A percentile compares a stretch with the other conserved stretches of the same genome.
Conservation (phyloP, 2,113 vertebrate species). For the Erinaceus europaeus region DNA sequence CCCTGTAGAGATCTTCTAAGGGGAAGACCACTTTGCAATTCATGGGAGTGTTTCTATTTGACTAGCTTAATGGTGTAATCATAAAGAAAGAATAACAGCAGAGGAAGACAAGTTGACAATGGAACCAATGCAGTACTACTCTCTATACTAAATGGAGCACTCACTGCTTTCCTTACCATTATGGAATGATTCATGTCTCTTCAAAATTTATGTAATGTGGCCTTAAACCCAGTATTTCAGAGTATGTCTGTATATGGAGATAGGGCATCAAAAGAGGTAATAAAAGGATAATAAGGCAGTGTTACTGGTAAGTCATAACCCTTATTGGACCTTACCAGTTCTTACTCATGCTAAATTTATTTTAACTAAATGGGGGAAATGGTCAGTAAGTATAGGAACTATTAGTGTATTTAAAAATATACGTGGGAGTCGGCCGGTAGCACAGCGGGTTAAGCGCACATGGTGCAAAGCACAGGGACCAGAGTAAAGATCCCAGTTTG, state of each 20-base stretch:
- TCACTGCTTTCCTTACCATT: neutral
- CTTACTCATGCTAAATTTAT: too few species aligned
- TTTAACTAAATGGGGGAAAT: too few species aligned
- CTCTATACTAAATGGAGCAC: neutral
- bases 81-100: neutral
- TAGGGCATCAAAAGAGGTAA: neutral
- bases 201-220: neutral
- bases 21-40: slow-evolving; percentile 7
- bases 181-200: neutral
- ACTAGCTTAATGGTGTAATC: neutral
- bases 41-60: neutral
- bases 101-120: neutral
- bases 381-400: too few species aligned
- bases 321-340: too few species aligned
- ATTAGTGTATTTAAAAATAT: too few species aligned
- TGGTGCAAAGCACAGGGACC: too few species aligned
- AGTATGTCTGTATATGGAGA: neutral
- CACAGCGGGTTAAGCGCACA: too few species aligned
- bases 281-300: neutral
- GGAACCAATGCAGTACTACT: neutral
- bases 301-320: too few species aligned
- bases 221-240: neutral
- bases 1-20: neutral
- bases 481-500: too few species aligned
- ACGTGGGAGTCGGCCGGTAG: too few species aligned